Conservation (phyloP, 2,797 vertebrate species). For the Crotalus adamanteus region DNA sequence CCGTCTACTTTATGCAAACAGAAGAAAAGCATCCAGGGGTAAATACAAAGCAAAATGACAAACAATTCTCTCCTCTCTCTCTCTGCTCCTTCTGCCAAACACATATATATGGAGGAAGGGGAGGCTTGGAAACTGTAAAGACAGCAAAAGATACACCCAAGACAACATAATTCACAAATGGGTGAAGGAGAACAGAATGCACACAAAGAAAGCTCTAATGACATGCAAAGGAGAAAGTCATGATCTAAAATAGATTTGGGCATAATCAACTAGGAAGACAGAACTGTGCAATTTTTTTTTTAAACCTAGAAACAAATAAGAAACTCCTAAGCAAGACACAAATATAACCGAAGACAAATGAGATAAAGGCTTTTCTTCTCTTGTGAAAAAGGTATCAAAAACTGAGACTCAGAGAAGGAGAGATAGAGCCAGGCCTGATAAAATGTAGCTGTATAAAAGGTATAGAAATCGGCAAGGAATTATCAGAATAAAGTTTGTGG, state of each 20-base stretch:
- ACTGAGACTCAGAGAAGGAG: conserved; percentile 27
- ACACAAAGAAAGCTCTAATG: conserved; percentile 45
- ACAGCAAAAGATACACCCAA: conserved; percentile 41
- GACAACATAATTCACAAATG: conserved; percentile 43
- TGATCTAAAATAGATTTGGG: conserved; percentile 41
- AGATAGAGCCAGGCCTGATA: conserved; percentile 15
- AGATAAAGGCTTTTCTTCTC: conserved; percentile 39
- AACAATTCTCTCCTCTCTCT: conserved; percentile 53
- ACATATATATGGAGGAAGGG: not conserved
- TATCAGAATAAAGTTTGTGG: not conserved
- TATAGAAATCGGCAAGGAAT: not conserved
- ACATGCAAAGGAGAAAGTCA: conserved; percentile 43
- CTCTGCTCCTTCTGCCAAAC: conserved; percentile 12
- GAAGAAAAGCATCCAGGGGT: conserved; percentile 65
- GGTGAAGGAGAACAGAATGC: conserved; percentile 34
- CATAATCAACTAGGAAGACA: conserved; percentile 31
- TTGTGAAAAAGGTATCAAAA: not conserved
- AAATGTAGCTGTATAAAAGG: not conserved
- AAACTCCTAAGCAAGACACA: not conserved
- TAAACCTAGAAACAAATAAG: not conserved
- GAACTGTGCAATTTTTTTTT: not conserved
- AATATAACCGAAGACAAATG: not conserved
- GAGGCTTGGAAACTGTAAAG: conserved; percentile 30
- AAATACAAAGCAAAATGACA: conserved; percentile 69
- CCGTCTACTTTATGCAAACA: conserved; percentile 88